Base-by-base conservation (phyloP, 2,113 vertebrate genomes). In the Poeciliopsis occidentalis region DNA sequence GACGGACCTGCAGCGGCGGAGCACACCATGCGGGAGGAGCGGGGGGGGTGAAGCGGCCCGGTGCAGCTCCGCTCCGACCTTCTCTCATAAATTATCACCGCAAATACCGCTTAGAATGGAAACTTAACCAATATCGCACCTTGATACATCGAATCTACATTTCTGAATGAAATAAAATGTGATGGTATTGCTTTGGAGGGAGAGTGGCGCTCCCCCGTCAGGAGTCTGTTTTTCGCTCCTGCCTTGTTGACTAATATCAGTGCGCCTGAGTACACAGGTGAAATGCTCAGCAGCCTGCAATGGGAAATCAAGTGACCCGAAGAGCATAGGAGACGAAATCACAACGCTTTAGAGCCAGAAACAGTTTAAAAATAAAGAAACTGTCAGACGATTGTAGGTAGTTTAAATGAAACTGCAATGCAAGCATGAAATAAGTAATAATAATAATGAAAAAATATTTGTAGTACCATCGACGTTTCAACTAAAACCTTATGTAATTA, bases 241-340 rank as follows among this genome's bases (percentile, higher is more conserved):
- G 30, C 73, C 80, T 73, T 61, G 41, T 84, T 82, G 65, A 31
- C 78, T 87, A 63, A 83, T 64, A 79, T 80, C 13, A 27, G 81
- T 77, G 71, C 86, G 89, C 89, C 82, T 88, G 78, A 90, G 63
- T 80, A 80, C 89, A 83, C 89, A 88, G 88, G 90, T 91, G 87
- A 91, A 92, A 88, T 88, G 85, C 86, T 81, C 17, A 64, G 64
- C 64, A 79, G 32, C 79, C 24, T 24, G 51, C 19, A n/a, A 57
- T 10, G 51, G 4, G 17, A 19, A 47, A 47, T 47, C 4, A 47
- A 47, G 17, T 47, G 44, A 47, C 57, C 65, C 27, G 70, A 2
- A 62, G 22, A 75, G 11, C 2, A 13, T 71, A 7, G 41, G 13
- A 57, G 7, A n/a, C 51, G 17, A 8, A 11, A 24, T n/a, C 13